These are phyloP conservation scores for Ormyrus nitidulus DNA, from an alignment of 2,888 invertebrate genomes.

Conservation along the genomic window DNA sequence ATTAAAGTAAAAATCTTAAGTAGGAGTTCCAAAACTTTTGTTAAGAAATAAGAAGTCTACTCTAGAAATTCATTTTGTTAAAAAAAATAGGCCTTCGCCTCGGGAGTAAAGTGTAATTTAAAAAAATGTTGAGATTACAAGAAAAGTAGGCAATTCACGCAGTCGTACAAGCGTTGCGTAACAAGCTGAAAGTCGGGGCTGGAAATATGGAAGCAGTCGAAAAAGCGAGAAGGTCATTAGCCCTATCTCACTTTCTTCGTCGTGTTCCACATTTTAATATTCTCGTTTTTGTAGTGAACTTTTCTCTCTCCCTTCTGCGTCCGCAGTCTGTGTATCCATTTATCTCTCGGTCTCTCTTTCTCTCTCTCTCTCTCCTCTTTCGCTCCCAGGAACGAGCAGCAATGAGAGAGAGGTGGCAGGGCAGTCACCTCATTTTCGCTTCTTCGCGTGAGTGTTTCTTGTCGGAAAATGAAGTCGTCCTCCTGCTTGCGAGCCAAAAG, in stretches of 20 bases:
- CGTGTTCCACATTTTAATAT: constrained; percentile 30
- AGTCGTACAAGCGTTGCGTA: neutral
- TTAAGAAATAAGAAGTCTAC: too few species aligned
- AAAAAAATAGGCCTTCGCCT: too few species aligned
- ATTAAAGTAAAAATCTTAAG: too few species aligned
- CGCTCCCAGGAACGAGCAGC: neutral
- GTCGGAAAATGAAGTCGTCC: constrained; percentile 48
- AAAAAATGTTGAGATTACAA: neutral
- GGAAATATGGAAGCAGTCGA: constrained; percentile 21
- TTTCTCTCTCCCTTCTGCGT: constrained; percentile 26
- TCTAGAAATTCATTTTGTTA: too few species aligned
- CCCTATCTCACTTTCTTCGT: constrained; percentile 34
- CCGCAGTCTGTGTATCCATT: constrained; percentile 13
- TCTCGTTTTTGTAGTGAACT: constrained; percentile 31
- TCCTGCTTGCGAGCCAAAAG: neutral
- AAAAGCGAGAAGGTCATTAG: constrained; percentile 47
- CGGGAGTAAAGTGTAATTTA: too few species aligned
- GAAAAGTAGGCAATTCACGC: constrained; percentile 1
- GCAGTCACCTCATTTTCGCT: constrained; percentile 50
- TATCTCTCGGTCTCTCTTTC: constrained; percentile 1
- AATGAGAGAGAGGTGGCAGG: neutral
- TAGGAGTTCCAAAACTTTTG: too few species aligned
- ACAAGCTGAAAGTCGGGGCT: neutral
- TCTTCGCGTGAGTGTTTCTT: constrained; percentile 28
- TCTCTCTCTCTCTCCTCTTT: neutral